phyloP scores from a whole-genome alignment of 1,140 invertebrate genomes.

The Oscheius sp. region DNA sequence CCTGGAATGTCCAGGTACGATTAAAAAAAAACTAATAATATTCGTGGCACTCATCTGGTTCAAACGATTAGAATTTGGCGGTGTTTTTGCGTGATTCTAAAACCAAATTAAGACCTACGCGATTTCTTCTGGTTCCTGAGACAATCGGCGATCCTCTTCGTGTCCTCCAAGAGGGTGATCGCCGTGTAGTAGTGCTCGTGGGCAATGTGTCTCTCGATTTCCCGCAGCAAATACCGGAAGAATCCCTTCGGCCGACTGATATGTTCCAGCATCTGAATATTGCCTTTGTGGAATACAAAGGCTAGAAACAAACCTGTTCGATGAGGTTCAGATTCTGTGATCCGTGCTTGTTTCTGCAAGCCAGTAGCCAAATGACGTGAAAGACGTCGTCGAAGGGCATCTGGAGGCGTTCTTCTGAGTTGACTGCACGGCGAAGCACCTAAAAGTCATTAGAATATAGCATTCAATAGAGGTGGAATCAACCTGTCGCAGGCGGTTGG shows the following conservation, averaged over 20 bases:
- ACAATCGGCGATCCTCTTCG: neutral
- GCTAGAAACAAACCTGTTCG: neutral
- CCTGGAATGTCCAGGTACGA: too few species aligned
- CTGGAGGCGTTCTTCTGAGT: conserved; percentile 16
- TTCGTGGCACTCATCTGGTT: too few species aligned
- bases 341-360: conserved; percentile 3
- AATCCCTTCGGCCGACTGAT: conserved; percentile 8
- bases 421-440: neutral
- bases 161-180: conserved; percentile 12
- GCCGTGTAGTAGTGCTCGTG: conserved; percentile 31
- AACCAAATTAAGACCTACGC: conserved; percentile 5
- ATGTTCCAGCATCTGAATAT: conserved; percentile 24
- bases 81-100: too few species aligned
- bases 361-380: conserved; percentile 25
- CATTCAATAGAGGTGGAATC: neutral
- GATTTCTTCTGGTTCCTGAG: conserved; percentile 17
- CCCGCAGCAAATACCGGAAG: conserved; percentile 24
- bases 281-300: neutral
- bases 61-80: too few species aligned
- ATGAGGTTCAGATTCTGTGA: conserved; percentile 4
- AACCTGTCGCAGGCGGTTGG: conserved; percentile 1
- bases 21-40: too few species aligned
- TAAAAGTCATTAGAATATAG: neutral
- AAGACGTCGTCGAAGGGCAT: neutral
- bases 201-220: conserved; percentile 20